A percentile compares a stretch with the other conserved stretches of the same genome.
Conservation (phyloP, 2,797 vertebrate genomes). For the Centroberyx gerrardi region DNA sequence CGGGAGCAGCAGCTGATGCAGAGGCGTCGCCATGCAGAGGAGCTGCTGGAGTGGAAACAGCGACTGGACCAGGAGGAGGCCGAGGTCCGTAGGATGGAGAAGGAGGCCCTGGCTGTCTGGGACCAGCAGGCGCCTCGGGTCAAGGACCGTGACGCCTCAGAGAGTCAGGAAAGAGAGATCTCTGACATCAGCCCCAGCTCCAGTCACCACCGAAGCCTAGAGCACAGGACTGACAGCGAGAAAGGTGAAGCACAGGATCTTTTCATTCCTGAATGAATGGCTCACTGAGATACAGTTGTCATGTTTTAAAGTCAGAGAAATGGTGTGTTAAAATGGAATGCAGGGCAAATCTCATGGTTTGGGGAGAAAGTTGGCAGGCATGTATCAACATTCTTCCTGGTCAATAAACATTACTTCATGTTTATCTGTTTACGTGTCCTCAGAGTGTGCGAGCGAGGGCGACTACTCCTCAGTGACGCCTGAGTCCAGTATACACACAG, state of each 20-base stretch:
- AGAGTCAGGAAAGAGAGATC: conserved; percentile 81
- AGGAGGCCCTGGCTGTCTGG: conserved; percentile 93
- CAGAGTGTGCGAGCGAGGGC: conserved; percentile 87
- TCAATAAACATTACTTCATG: background rate
- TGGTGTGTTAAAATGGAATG: background rate
- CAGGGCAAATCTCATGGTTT: background rate
- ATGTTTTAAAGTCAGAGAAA: background rate
- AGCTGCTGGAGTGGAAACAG: conserved; percentile 94
- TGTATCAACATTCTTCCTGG: background rate
- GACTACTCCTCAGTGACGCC: conserved; percentile 79
- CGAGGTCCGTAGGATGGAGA: conserved; percentile 93
- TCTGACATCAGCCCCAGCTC: conserved; percentile 77
- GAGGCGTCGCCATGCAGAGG: conserved; percentile 93
- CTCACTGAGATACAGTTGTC: background rate
- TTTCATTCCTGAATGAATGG: background rate
- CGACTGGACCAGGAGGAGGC: conserved; percentile 95
- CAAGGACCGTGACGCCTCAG: conserved; percentile 42
- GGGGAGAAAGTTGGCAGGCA: background rate
- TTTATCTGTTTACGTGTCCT: conserved; percentile 37
- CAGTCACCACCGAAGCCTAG: conserved; percentile 53
- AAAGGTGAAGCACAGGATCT: conserved; percentile 66
- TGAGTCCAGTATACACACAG: conserved; percentile 87
- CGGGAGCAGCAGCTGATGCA: conserved; percentile 96
- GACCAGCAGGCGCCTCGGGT: conserved; percentile 84
- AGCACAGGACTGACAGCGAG: conserved; percentile 62